These are phyloP conservation scores for Orchestes rusci DNA, from an alignment of 2,888 invertebrate genomes.

Conservation along the genomic window DNA sequence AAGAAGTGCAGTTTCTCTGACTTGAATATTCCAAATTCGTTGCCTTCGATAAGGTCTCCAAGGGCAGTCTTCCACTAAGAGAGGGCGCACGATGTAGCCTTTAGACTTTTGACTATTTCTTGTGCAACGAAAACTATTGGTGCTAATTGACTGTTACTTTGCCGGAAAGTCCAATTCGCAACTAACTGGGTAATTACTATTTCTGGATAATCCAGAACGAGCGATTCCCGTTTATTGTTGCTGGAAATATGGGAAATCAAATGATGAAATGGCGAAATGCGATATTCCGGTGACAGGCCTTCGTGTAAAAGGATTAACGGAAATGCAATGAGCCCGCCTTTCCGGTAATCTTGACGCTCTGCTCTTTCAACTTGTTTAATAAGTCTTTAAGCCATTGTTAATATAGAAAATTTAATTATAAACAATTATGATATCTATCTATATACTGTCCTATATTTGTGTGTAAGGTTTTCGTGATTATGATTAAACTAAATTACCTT, in stretches of 20 bases:
- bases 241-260: too few species aligned
- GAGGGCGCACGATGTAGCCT: slow-evolving; percentile 28
- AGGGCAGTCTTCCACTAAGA: slow-evolving; percentile 45
- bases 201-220: not conserved
- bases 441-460: slow-evolving; percentile 44
- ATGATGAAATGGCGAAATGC: too few species aligned
- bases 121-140: slow-evolving; percentile 45
- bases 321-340: slow-evolving; percentile 40
- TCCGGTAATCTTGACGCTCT: slow-evolving; percentile 31
- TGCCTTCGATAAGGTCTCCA: slow-evolving; percentile 42
- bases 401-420: slow-evolving; percentile 30
- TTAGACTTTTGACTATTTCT: slow-evolving; percentile 28
- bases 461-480: slow-evolving; percentile 43
- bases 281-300: slow-evolving; percentile 14
- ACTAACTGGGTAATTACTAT: too few species aligned
- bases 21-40: slow-evolving; percentile 24
- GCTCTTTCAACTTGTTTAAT: slow-evolving; percentile 40
- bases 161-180: slow-evolving; percentile 26
- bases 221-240: too few species aligned
- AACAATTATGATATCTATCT: slow-evolving; percentile 35
- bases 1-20: not conserved
- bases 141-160: slow-evolving; percentile 42
- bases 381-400: slow-evolving; percentile 41
- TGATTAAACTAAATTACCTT: slow-evolving; percentile 4
- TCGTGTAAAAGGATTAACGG: slow-evolving; percentile 29